Conservation (phyloP, 2,113 vertebrate genomes). For the Anser cygnoides region DNA sequence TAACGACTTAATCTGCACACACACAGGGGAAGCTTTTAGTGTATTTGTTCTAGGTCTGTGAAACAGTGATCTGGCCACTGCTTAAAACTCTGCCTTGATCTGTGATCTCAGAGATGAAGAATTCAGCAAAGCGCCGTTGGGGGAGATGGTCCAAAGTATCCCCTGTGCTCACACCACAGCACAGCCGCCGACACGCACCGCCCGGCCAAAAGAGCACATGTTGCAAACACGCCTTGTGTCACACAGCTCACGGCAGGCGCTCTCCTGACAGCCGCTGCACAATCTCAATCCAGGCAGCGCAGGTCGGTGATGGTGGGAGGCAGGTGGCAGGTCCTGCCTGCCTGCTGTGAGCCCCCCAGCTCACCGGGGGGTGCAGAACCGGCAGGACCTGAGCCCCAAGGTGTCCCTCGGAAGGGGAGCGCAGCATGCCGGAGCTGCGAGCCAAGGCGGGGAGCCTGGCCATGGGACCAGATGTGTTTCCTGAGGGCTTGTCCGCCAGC, state of each 20-base stretch:
- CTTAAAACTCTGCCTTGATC: conserved; percentile 37
- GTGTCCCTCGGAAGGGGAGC: neutral
- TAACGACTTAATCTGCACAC: conserved; percentile 51
- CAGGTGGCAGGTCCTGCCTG: neutral
- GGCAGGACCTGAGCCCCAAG: neutral
- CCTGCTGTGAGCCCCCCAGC: neutral
- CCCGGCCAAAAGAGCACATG: rapidly evolving
- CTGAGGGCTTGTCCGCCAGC: too few species aligned
- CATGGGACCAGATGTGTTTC: neutral
- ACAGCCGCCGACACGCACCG: neutral
- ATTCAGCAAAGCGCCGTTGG: neutral
- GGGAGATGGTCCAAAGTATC: neutral
- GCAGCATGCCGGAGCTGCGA: neutral
- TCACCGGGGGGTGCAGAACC: neutral
- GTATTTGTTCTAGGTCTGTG: conserved; percentile 55
- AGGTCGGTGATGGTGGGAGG: neutral
- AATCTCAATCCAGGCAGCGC: neutral
- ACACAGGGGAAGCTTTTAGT: conserved; percentile 50
- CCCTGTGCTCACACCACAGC: neutral
- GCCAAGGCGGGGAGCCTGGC: neutral
- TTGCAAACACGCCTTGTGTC: neutral
- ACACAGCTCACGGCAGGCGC: neutral
- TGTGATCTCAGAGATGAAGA: conserved; percentile 53
- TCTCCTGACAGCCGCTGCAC: neutral
- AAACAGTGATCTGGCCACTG: conserved; percentile 52